These are phyloP conservation scores for Geotrypetes seraphini DNA, from an alignment of 2,797 vertebrate genomes.

Conservation along the genomic window DNA sequence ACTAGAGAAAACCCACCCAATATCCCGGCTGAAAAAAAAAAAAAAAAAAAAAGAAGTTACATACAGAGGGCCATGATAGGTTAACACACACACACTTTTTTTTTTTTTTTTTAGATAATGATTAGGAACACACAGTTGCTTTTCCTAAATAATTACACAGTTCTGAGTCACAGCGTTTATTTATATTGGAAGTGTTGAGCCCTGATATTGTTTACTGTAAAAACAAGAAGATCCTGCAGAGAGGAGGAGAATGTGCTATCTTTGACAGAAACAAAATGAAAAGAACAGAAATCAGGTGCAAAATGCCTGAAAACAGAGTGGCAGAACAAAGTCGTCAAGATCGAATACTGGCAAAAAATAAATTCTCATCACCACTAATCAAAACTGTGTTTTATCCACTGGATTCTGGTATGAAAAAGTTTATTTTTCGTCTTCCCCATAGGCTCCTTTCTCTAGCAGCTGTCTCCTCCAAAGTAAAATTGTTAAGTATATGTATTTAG, in stretches of 20 bases:
- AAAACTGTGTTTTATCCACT: constrained; percentile 5
- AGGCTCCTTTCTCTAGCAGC: constrained; percentile 13
- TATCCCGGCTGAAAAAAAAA: too few relatives aligned
- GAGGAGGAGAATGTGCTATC: constrained; percentile 6
- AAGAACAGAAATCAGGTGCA: constrained; percentile 8
- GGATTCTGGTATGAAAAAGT: constrained; percentile 16
- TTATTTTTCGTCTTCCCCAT: not conserved
- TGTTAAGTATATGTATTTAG: constrained; percentile 20
- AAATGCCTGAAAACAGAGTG: constrained; percentile 2
- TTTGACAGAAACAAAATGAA: constrained; percentile 23
- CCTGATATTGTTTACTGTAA: constrained; percentile 5
- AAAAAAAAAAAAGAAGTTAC: too few relatives aligned
- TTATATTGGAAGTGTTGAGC: constrained; percentile 13
- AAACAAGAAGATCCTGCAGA: constrained; percentile 4
- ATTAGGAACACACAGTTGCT: not conserved
- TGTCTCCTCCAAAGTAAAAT: constrained; percentile 8
- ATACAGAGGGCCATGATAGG: too few relatives aligned
- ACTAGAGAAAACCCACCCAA: too few relatives aligned
- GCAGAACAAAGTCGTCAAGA: constrained; percentile 29
- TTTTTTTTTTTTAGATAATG: not conserved
- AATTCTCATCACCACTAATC: constrained; percentile 11
- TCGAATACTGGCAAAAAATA: constrained; percentile 1
- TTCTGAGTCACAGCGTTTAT: constrained; percentile 6
- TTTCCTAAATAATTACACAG: constrained; percentile 6
- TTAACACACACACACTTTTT: too few relatives aligned